Conservation (phyloP, 2,797 vertebrate genomes). For the Crocodylus rhombifer region DNA sequence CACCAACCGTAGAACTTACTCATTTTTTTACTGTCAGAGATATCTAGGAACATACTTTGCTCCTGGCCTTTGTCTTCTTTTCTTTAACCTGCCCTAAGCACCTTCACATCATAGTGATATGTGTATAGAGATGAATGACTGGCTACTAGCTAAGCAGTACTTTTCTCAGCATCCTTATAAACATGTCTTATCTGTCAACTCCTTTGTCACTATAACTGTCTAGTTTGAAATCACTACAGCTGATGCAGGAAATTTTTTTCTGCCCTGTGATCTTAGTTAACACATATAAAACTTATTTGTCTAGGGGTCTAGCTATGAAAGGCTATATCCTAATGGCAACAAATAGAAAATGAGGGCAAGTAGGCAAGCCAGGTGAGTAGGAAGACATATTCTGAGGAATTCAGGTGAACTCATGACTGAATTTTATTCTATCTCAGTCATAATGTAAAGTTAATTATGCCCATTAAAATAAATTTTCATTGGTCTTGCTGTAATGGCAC, state of each 20-base stretch:
- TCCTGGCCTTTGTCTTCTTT: neutral
- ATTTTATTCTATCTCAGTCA: neutral
- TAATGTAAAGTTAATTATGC: neutral
- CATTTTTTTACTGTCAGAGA: neutral
- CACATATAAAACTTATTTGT: neutral
- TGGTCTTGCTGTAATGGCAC: neutral
- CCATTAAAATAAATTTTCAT: neutral
- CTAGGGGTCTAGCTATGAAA: neutral
- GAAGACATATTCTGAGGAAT: neutral
- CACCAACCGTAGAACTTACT: neutral
- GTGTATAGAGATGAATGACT: neutral
- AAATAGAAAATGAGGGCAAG: neutral
- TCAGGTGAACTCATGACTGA: neutral
- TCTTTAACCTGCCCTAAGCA: neutral
- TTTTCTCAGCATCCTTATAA: neutral
- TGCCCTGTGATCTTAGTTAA: neutral
- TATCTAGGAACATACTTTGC: neutral
- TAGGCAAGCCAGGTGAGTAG: neutral
- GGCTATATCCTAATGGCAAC: neutral
- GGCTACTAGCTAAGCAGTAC: neutral
- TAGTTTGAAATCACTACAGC: too few relatives aligned
- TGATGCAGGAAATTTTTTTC: fast-evolving
- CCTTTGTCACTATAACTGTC: too few relatives aligned
- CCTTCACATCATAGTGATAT: neutral
- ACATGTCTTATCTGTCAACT: neutral